phyloP scores from a whole-genome alignment of 1,140 invertebrate species.

The Drosophila kepulauana region DNA sequence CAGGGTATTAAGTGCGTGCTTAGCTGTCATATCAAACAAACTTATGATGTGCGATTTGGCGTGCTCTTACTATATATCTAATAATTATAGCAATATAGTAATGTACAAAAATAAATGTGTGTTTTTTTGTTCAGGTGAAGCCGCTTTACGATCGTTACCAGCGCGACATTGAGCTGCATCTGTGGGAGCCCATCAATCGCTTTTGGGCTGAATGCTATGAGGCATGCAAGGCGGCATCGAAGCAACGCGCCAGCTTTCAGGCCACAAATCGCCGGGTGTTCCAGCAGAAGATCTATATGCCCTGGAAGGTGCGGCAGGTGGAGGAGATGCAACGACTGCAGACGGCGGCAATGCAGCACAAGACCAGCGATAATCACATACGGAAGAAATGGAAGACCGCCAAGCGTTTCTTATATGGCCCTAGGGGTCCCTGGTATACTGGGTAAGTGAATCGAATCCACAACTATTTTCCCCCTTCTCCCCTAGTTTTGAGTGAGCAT shows the following conservation, averaged over 20 bases:
- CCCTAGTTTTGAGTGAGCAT: neutral
- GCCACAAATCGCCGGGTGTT: slow-evolving; percentile 87
- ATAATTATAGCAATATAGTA: neutral
- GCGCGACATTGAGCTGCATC: slow-evolving; percentile 84
- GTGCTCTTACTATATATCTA: neutral
- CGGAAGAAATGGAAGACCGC: slow-evolving; percentile 86
- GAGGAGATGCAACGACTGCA: slow-evolving; percentile 86
- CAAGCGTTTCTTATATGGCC: slow-evolving; percentile 86
- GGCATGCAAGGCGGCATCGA: slow-evolving; percentile 87
- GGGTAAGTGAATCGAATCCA: slow-evolving; percentile 79
- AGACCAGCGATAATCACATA: slow-evolving; percentile 86
- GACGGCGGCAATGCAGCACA: slow-evolving; percentile 85
- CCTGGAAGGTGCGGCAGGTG: slow-evolving; percentile 85
- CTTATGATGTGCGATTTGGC: slow-evolving; percentile 12
- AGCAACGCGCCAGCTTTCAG: slow-evolving; percentile 87
- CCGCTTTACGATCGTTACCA: slow-evolving; percentile 85
- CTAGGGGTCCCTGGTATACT: slow-evolving; percentile 87
- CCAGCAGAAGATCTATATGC: slow-evolving; percentile 87
- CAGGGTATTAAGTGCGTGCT: slow-evolving; percentile 15
- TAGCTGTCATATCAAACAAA: slow-evolving; percentile 16
- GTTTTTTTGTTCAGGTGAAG: slow-evolving; percentile 77
- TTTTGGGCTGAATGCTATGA: slow-evolving; percentile 88
- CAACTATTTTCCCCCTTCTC: neutral
- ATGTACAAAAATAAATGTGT: neutral
- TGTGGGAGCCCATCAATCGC: slow-evolving; percentile 86